Percentiles rank a stretch among this genome's conserved stretches.
These are phyloP conservation scores for Anoplopoma fimbria DNA, from an alignment of 2,113 vertebrate species.

Conservation along the genomic window DNA sequence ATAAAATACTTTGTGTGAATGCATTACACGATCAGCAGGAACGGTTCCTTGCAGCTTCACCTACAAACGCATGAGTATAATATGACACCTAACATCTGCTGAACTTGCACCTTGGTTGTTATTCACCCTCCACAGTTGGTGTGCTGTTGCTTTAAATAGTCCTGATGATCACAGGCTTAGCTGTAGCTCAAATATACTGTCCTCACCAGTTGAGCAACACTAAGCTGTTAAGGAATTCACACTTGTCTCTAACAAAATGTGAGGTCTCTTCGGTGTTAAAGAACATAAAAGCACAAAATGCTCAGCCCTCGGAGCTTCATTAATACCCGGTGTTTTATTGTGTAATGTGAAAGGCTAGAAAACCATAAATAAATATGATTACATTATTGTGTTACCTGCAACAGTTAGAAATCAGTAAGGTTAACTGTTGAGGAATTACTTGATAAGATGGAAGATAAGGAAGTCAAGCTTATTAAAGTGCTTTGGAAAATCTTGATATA, in stretches of 20 bases:
- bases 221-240: conserved; percentile 53
- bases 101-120: conserved; percentile 22
- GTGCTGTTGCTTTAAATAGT: conserved; percentile 59
- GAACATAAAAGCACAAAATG: conserved; percentile 25
- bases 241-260: conserved; percentile 44
- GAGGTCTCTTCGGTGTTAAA: conserved; percentile 29
- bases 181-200: conserved; percentile 43
- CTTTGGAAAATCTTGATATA: neutral
- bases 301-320: conserved; percentile 25
- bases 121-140: conserved; percentile 33
- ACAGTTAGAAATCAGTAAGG: neutral
- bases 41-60: neutral
- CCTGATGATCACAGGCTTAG: conserved; percentile 51
- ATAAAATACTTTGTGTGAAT: neutral
- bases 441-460: neutral
- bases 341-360: neutral
- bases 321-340: conserved; percentile 33
- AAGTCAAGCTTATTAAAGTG: neutral
- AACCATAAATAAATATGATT: conserved; percentile 8
- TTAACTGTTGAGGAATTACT: neutral
- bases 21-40: neutral
- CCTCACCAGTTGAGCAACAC: conserved; percentile 54
- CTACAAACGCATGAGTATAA: conserved; percentile 15
- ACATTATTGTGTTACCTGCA: neutral
- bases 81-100: conserved; percentile 59